A percentile compares a stretch with the other conserved stretches of the same genome.
phyloP scores from a whole-genome alignment of 2,888 invertebrate genomes.

The Tetranychus piercei region DNA sequence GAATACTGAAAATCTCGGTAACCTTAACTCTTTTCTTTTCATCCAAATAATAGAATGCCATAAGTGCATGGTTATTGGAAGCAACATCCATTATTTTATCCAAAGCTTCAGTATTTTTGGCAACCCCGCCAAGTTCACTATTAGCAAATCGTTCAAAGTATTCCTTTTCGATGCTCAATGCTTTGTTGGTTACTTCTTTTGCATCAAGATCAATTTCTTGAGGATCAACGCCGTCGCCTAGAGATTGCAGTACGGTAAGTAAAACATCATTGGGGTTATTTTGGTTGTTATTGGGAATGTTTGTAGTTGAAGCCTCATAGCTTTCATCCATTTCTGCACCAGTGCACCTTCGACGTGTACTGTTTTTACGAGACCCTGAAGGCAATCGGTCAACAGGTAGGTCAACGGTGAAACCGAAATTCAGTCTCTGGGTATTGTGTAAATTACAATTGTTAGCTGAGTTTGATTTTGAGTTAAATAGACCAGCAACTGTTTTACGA shows the following conservation, averaged over 20 bases:
- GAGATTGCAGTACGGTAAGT: neutral
- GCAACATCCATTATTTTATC: slow-evolving; percentile 48
- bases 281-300: neutral
- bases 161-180: slow-evolving; percentile 24
- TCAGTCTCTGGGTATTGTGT: slow-evolving; percentile 39
- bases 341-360: neutral
- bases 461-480: slow-evolving; percentile 23
- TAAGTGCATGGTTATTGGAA: slow-evolving; percentile 63
- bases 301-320: neutral
- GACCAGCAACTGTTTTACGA: slow-evolving; percentile 22
- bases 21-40: slow-evolving; percentile 64
- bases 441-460: slow-evolving; percentile 22
- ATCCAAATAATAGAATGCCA: slow-evolving; percentile 66
- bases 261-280: neutral
- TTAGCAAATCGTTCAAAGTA: slow-evolving; percentile 19
- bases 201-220: slow-evolving; percentile 22
- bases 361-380: neutral
- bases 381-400: slow-evolving; percentile 32
- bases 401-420: slow-evolving; percentile 44
- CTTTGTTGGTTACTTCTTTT: slow-evolving; percentile 26
- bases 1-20: slow-evolving; percentile 72
- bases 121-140: neutral
- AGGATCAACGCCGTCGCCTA: slow-evolving; percentile 23
- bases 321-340: neutral
- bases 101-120: slow-evolving; percentile 37